Percentiles rank a stretch among this genome's conserved stretches.
These are phyloP conservation scores for Drosophila nigrodunni DNA, from an alignment of 1,140 invertebrate genomes.

Conservation along the genomic window DNA sequence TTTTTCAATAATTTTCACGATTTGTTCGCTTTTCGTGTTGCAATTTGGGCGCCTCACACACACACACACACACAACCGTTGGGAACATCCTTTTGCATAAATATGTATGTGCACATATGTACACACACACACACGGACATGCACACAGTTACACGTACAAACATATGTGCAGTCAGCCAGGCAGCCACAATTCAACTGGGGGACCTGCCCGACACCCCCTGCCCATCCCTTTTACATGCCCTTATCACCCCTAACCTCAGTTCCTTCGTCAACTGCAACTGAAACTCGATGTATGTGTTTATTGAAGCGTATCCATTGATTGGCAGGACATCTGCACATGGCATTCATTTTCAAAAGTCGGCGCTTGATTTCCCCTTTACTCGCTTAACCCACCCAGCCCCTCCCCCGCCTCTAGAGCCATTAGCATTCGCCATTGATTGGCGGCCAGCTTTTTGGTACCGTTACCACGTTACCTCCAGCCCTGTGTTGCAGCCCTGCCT, in stretches of 20 bases:
- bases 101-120: background rate
- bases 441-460: constrained; percentile 39
- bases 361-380: constrained; percentile 26
- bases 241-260: too few relatives aligned
- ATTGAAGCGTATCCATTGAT: constrained; percentile 84
- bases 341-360: constrained; percentile 82
- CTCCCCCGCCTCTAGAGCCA: background rate
- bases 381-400: too few relatives aligned
- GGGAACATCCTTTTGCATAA: constrained; percentile 45
- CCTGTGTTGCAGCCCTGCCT: background rate
- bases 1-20: constrained; percentile 78
- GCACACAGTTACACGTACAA: background rate
- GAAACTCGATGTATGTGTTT: constrained; percentile 74
- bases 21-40: constrained; percentile 76
- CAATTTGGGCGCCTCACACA: constrained; percentile 59
- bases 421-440: constrained; percentile 51
- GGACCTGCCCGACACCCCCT: background rate
- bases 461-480: background rate
- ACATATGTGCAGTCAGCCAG: constrained; percentile 36
- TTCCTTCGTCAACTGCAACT: constrained; percentile 25
- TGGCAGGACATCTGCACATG: constrained; percentile 84
- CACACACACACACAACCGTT: constrained; percentile 17
- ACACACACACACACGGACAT: background rate
- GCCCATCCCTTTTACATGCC: constrained; percentile 8
- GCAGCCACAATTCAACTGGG: constrained; percentile 45